Percentiles rank a stretch among this genome's conserved stretches.
phyloP scores from a whole-genome alignment of 1,140 invertebrate genomes.

The Drosophila azteca region DNA sequence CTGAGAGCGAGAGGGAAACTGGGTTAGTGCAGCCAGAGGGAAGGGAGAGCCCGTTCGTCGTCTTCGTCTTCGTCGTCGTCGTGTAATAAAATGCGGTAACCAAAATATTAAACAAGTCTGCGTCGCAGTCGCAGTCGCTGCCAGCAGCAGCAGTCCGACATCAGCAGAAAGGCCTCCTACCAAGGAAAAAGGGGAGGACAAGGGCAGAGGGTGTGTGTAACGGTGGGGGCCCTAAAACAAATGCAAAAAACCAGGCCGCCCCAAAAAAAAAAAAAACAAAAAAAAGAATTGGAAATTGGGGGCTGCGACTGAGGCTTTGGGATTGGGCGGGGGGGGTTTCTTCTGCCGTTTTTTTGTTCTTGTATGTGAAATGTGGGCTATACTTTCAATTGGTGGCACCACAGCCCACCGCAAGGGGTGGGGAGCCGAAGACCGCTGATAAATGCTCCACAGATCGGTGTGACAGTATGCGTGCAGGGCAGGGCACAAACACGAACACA shows the following conservation, averaged over 20 bases:
- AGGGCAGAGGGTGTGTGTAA: not conserved
- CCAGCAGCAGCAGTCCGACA: conserved; percentile 2
- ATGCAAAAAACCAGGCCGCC: conserved; percentile 33
- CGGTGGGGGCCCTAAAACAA: conserved; percentile 35
- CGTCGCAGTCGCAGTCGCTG: not conserved
- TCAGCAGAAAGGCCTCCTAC: conserved; percentile 30
- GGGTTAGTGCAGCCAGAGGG: conserved; percentile 52
- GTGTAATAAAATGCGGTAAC: conserved; percentile 52
- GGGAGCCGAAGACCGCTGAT: conserved; percentile 25
- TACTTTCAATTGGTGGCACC: conserved; percentile 35
- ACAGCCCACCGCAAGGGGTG: not conserved
- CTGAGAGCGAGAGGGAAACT: conserved; percentile 25
- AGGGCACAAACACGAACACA: conserved; percentile 12
- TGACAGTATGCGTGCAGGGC: conserved; percentile 1
- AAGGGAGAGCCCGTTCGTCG: too few species aligned
- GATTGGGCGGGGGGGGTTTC: conserved; percentile 21
- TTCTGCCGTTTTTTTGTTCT: not conserved
- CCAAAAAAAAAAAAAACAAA: too few species aligned
- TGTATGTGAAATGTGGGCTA: conserved; percentile 42
- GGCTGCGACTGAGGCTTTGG: conserved; percentile 8
- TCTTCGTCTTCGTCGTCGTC: conserved; percentile 9
- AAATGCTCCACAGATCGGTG: conserved; percentile 16
- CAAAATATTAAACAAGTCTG: conserved; percentile 44
- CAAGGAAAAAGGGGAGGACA: not conserved
- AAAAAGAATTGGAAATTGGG: too few species aligned